These are phyloP conservation scores for Rhyacichthys aspro DNA, from an alignment of 2,797 vertebrate genomes.

Conservation along the genomic window DNA sequence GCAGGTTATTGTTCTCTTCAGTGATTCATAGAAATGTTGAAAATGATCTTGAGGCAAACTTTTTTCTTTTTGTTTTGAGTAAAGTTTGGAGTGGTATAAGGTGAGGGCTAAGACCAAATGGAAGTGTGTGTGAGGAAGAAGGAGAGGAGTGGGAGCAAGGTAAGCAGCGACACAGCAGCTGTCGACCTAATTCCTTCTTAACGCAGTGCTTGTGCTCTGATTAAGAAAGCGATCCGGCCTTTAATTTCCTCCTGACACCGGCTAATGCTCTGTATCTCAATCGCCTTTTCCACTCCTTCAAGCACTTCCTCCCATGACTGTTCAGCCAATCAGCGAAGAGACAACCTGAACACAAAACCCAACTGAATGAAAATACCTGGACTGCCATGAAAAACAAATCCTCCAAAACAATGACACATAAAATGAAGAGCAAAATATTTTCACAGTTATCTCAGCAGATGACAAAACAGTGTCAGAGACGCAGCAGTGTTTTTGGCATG, in stretches of 20 bases:
- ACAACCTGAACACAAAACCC: slow-evolving; percentile 6
- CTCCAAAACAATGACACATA: slow-evolving; percentile 18
- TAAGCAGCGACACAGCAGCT: slow-evolving; percentile 87
- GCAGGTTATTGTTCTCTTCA: too few species aligned
- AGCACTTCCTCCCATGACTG: slow-evolving; percentile 35
- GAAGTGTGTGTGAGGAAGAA: slow-evolving; percentile 40
- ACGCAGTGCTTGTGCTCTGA: slow-evolving; percentile 97
- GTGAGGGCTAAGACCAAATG: slow-evolving; percentile 40
- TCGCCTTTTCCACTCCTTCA: slow-evolving; percentile 63
- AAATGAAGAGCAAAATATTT: slow-evolving; percentile 11
- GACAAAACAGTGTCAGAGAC: slow-evolving; percentile 22
- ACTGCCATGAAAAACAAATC: slow-evolving; percentile 6
- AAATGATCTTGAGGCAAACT: too few species aligned
- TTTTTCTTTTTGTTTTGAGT: slow-evolving; percentile 1
- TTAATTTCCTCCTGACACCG: slow-evolving; percentile 95
- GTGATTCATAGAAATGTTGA: too few species aligned
- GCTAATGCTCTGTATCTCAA: slow-evolving; percentile 94
- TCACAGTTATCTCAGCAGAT: slow-evolving; percentile 22
- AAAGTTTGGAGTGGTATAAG: slow-evolving; percentile 12
- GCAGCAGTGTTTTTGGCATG: slow-evolving; percentile 22
- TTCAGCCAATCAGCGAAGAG: slow-evolving; percentile 23
- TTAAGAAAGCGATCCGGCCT: slow-evolving; percentile 98
- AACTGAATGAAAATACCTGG: slow-evolving; percentile 3
- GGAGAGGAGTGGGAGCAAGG: slow-evolving; percentile 56
- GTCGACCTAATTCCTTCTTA: slow-evolving; percentile 96